Conservation (phyloP, 1,140 invertebrate species). For the Carcinoscorpius rotundicauda region DNA sequence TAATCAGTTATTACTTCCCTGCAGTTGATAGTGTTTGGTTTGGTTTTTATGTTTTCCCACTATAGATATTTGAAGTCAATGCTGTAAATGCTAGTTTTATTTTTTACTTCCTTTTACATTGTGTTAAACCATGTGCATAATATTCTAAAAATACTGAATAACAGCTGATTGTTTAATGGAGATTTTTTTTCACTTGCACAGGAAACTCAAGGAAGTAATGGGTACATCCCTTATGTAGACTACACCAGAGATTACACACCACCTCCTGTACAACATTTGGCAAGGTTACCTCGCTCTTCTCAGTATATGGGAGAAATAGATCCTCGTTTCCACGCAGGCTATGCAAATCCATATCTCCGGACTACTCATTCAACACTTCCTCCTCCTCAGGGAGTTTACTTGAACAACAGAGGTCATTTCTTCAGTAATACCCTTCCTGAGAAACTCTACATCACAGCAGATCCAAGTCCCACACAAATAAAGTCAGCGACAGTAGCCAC, state of each 20-base stretch:
- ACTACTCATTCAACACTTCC: conserved; percentile 39
- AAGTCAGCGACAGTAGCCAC: conserved; percentile 44
- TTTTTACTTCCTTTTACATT: too few relatives aligned
- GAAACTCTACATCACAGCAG: conserved; percentile 37
- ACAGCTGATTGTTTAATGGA: too few relatives aligned
- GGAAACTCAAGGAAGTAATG: conserved; percentile 71
- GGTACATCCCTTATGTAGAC: conserved; percentile 77
- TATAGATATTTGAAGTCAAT: too few relatives aligned
- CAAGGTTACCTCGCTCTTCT: conserved; percentile 34
- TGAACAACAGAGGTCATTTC: conserved; percentile 35
- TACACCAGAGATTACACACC: conserved; percentile 72
- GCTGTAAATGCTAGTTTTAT: too few relatives aligned
- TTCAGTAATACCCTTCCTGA: conserved; percentile 38
- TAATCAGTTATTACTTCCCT: too few relatives aligned
- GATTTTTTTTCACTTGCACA: conserved; percentile 27
- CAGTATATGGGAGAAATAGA: conserved; percentile 52
- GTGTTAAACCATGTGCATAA: too few relatives aligned
- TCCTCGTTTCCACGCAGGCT: conserved; percentile 71
- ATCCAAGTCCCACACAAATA: conserved; percentile 33
- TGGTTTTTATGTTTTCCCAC: too few relatives aligned
- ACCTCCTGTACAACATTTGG: conserved; percentile 35
- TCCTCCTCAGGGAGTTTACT: conserved; percentile 28
- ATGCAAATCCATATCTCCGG: conserved; percentile 74
- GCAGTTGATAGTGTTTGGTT: too few relatives aligned
- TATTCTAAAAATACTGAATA: too few relatives aligned